A percentile compares a stretch with the other conserved stretches of the same genome.
phyloP scores from a whole-genome alignment of 1,140 invertebrate genomes.

The Elysia chlorotica region DNA sequence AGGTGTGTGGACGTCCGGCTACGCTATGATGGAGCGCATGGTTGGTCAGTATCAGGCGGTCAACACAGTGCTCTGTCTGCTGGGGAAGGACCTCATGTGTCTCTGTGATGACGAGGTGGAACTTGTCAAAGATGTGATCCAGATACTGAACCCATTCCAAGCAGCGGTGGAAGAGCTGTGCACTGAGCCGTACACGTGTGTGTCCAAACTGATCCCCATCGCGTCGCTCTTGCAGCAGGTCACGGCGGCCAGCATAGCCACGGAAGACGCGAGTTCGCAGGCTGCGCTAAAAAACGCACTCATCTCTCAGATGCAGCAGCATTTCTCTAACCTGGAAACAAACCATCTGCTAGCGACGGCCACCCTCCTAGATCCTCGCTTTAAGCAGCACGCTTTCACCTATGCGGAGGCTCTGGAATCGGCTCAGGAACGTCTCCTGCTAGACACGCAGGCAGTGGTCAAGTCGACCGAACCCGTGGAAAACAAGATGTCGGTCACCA shows the following conservation, averaged over 20 bases:
- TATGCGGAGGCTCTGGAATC: conserved; percentile 9
- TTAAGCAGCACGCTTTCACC: conserved; percentile 18
- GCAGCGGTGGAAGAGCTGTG: conserved; percentile 15
- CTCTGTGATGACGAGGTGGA: conserved; percentile 23
- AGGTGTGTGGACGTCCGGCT: conserved; percentile 9
- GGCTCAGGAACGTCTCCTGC: conserved; percentile 1
- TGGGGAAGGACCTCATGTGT: conserved; percentile 17
- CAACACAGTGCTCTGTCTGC: conserved; percentile 18
- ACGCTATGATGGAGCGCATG: conserved; percentile 15
- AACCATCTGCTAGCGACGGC: conserved; percentile 6
- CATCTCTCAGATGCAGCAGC: conserved; percentile 14
- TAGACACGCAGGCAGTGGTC: not conserved
- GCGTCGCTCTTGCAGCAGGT: conserved; percentile 17
- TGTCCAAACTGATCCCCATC: conserved; percentile 21
- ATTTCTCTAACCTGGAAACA: conserved; percentile 15
- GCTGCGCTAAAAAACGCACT: conserved; percentile 19
- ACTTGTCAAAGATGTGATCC: conserved; percentile 4
- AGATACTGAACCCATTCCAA: conserved; percentile 13
- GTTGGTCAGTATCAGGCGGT: conserved; percentile 18
- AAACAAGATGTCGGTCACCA: not conserved
- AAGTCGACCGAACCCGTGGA: conserved; percentile 2
- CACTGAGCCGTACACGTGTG: conserved; percentile 12
- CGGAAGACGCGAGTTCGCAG: conserved; percentile 9
- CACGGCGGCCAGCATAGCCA: conserved; percentile 6
- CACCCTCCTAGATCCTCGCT: conserved; percentile 17